A percentile compares a stretch with the other conserved stretches of the same genome.
Evolutionary conservation across 2,888 invertebrate species (phyloP).

Genomic region (Zygogramma bicolorata): DNA sequence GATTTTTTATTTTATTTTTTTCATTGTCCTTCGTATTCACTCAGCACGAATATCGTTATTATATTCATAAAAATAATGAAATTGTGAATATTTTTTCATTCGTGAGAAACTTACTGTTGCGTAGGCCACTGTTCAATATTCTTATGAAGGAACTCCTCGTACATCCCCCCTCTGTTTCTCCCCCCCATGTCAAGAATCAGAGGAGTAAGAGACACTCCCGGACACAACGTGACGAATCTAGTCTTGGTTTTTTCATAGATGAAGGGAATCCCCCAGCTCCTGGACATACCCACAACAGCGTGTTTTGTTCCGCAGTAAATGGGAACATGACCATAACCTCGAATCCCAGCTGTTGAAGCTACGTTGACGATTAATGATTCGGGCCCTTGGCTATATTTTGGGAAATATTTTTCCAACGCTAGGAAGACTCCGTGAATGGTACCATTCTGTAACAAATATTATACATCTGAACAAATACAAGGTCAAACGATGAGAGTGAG

Average conservation of each 20-base stretch:
- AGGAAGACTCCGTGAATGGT: slow-evolving; percentile 46
- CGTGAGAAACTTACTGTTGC: slow-evolving; percentile 50
- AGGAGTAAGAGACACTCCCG: slow-evolving; percentile 68
- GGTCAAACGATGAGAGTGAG: too few relatives aligned
- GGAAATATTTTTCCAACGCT: slow-evolving; percentile 47
- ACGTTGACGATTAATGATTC: slow-evolving; percentile 50
- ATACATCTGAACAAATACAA: too few relatives aligned
- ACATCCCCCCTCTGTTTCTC: slow-evolving; percentile 41
- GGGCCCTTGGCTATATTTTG: slow-evolving; percentile 45
- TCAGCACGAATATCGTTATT: too few relatives aligned
- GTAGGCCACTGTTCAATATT: slow-evolving; percentile 6
- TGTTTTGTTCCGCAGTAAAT: slow-evolving; percentile 48
- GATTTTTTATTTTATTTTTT: too few relatives aligned
- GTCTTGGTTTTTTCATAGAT: slow-evolving; percentile 66
- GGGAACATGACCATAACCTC: slow-evolving; percentile 34
- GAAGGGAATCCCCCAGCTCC: slow-evolving; percentile 42
- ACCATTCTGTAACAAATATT: slow-evolving; percentile 59
- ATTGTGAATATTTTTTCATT: too few relatives aligned
- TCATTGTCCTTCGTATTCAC: too few relatives aligned
- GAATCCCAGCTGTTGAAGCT: slow-evolving; percentile 43
- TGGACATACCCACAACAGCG: slow-evolving; percentile 44
- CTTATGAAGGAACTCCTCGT: slow-evolving; percentile 34
- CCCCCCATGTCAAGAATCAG: slow-evolving; percentile 52
- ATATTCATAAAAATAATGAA: too few relatives aligned
- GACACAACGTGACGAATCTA: slow-evolving; percentile 68